phyloP scores from a whole-genome alignment of 2,113 vertebrate genomes.

The Patagioenas fasciata region DNA sequence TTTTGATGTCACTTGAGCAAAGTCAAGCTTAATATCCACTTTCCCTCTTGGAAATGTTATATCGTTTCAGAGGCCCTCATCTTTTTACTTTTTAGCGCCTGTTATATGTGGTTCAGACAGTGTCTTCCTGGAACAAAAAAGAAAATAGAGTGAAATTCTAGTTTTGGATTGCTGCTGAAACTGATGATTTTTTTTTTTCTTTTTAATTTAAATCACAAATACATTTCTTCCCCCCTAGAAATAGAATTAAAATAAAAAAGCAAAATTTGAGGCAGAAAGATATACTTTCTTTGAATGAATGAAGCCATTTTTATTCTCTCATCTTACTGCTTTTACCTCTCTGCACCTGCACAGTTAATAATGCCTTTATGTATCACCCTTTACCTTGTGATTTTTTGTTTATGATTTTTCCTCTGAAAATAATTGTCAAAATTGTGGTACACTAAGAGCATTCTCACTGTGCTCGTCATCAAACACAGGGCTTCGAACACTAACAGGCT shows the following conservation, averaged over 20 bases:
- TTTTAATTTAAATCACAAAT: neutral
- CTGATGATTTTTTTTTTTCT: neutral
- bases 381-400: neutral
- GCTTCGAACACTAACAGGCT: neutral
- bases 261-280: neutral
- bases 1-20: neutral
- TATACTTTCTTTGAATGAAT: neutral
- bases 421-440: neutral
- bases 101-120: neutral
- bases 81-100: neutral
- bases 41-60: neutral
- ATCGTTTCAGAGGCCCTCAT: neutral
- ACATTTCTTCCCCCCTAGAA: neutral
- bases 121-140: neutral
- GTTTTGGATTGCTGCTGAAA: neutral
- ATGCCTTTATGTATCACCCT: neutral
- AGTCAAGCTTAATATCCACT: neutral
- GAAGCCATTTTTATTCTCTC: neutral
- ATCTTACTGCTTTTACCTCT: neutral
- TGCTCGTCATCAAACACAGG: neutral
- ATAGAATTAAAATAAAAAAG: neutral
- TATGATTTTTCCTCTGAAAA: neutral
- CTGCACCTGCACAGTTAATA: neutral
- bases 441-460: neutral
- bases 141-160: neutral